Evolutionary conservation across 2,113 vertebrate genomes (phyloP).

Genomic region (Pluvianellus socialis): DNA sequence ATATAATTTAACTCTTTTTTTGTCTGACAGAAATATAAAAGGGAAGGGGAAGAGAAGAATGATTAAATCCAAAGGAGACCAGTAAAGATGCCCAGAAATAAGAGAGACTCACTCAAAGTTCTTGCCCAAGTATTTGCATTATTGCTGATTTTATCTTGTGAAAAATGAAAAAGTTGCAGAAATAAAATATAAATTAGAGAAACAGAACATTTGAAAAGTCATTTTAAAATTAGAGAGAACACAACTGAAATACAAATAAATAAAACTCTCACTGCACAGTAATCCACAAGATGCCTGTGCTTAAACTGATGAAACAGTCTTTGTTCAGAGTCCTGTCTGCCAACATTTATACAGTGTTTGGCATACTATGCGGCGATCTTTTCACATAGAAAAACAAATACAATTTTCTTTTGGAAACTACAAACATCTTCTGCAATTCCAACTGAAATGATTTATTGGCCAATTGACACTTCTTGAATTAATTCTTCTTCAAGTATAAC

Average conservation of each 20-base stretch:
- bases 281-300: background rate
- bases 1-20: background rate
- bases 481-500: conserved; percentile 51
- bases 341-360: conserved; percentile 27
- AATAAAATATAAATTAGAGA: background rate
- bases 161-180: background rate
- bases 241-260: background rate
- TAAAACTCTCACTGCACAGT: background rate
- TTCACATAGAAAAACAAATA: conserved; percentile 22
- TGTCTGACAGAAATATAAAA: background rate
- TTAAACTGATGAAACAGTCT: conserved; percentile 1
- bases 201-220: background rate
- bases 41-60: background rate
- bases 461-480: conserved; percentile 44
- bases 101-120: background rate
- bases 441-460: conserved; percentile 40
- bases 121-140: background rate
- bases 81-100: background rate
- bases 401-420: conserved; percentile 29
- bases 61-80: background rate
- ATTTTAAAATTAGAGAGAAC: background rate
- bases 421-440: conserved; percentile 7
- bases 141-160: background rate
- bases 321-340: background rate
- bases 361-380: background rate